phyloP scores from a whole-genome alignment of 1,140 invertebrate species.

The Sesamia nonagrioides region DNA sequence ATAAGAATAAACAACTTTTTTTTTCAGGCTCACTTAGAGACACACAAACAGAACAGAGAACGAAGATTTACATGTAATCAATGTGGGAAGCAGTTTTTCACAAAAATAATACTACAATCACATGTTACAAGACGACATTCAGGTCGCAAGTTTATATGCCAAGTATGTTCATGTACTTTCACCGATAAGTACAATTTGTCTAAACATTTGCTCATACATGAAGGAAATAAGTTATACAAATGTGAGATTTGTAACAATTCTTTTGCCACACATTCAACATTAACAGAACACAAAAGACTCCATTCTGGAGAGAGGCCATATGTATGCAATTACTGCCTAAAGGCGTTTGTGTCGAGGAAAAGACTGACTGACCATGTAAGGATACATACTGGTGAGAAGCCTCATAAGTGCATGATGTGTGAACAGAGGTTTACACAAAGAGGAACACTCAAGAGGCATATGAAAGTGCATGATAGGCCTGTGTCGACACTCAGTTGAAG shows the following conservation, averaged over 20 bases:
- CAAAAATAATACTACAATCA: slow-evolving; percentile 69
- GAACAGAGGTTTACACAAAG: slow-evolving; percentile 88
- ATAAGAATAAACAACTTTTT: neutral
- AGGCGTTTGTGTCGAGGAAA: slow-evolving; percentile 78
- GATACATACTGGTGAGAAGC: slow-evolving; percentile 92
- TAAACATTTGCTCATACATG: slow-evolving; percentile 89
- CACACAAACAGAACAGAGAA: slow-evolving; percentile 78
- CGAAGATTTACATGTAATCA: slow-evolving; percentile 76
- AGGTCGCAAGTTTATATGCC: slow-evolving; percentile 75
- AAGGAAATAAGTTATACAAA: slow-evolving; percentile 88
- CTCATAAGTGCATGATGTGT: slow-evolving; percentile 90
- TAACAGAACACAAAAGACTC: slow-evolving; percentile 88
- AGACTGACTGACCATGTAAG: slow-evolving; percentile 88
- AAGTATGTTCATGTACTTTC: slow-evolving; percentile 79
- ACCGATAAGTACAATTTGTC: slow-evolving; percentile 88
- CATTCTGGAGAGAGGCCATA: slow-evolving; percentile 89
- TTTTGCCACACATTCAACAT: slow-evolving; percentile 84
- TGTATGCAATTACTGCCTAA: slow-evolving; percentile 89
- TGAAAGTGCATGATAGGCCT: slow-evolving; percentile 83
- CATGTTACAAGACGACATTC: slow-evolving; percentile 76
- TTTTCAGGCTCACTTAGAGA: slow-evolving; percentile 78
- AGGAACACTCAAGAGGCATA: slow-evolving; percentile 86
- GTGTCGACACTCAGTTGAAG: slow-evolving; percentile 37
- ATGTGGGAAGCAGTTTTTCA: slow-evolving; percentile 83
- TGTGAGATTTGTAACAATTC: slow-evolving; percentile 90